A percentile compares a stretch with the other conserved stretches of the same genome.
Conservation (phyloP, 2,888 invertebrate species). For the Drosophila ustulata region DNA sequence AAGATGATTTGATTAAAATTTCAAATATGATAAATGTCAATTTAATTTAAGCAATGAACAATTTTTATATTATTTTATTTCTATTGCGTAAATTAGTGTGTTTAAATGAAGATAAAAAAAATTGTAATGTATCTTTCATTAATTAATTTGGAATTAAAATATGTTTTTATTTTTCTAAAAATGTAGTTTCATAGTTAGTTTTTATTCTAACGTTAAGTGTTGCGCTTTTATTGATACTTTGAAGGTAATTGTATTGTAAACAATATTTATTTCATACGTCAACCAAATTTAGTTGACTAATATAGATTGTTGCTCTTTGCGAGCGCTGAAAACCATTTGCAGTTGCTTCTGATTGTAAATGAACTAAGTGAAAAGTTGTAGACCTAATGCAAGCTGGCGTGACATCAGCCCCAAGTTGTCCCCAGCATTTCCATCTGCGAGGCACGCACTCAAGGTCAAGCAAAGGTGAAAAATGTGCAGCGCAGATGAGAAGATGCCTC, state of each 20-base stretch:
- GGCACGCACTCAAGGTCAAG: conserved; percentile 72
- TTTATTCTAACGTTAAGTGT: not conserved
- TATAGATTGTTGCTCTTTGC: conserved; percentile 33
- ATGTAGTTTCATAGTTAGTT: too few species aligned
- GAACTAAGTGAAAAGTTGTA: conserved; percentile 62
- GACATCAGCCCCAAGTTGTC: conserved; percentile 24
- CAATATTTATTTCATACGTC: not conserved
- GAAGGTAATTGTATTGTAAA: not conserved
- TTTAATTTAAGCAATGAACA: too few species aligned
- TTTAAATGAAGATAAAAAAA: too few species aligned
- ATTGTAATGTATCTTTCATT: too few species aligned
- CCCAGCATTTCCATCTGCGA: conserved; percentile 37
- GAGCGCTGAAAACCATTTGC: conserved; percentile 11
- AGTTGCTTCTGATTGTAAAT: conserved; percentile 46
- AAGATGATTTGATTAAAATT: too few species aligned
- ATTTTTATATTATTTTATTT: too few species aligned
- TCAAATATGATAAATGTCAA: too few species aligned
- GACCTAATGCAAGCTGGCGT: conserved; percentile 52
- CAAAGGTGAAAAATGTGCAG: conserved; percentile 80
- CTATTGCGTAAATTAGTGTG: too few species aligned
- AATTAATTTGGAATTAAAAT: too few species aligned
- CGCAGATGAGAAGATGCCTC: conserved; percentile 56
- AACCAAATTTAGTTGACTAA: conserved; percentile 33
- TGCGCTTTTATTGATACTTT: too few species aligned
- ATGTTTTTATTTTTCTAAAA: too few species aligned